phyloP scores from a whole-genome alignment of 2,113 vertebrate genomes.

The Semnopithecus entellus region DNA sequence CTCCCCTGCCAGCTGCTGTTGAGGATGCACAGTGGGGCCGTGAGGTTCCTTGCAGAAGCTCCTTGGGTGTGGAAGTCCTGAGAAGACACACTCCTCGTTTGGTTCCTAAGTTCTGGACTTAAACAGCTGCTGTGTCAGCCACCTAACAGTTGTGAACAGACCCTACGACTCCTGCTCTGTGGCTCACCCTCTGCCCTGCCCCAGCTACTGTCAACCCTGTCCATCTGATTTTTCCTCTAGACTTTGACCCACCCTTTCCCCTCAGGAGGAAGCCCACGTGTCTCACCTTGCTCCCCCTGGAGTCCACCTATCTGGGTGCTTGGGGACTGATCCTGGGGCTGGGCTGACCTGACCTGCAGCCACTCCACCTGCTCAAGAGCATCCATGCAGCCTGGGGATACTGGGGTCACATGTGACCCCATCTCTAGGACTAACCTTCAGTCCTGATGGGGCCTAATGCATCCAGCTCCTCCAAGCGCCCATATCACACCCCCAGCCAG shows the following conservation, averaged over 20 bases:
- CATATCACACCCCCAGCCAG: rapidly evolving
- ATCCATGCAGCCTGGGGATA: not conserved
- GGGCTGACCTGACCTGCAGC: not conserved
- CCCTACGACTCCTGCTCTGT: not conserved
- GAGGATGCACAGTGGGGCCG: not conserved
- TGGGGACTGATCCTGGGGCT: not conserved
- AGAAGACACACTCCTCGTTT: not conserved
- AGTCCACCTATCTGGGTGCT: not conserved
- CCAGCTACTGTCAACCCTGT: rapidly evolving
- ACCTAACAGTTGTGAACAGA: not conserved
- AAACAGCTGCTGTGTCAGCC: not conserved
- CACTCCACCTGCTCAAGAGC: not conserved
- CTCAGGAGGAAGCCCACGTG: too few relatives aligned
- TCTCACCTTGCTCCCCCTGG: not conserved
- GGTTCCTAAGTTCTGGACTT: not conserved
- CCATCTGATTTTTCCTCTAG: not conserved
- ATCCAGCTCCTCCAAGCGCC: rapidly evolving
- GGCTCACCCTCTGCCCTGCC: not conserved
- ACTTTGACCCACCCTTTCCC: not conserved
- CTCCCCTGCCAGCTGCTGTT: too few relatives aligned
- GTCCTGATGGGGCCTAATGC: too few relatives aligned
- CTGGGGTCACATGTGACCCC: not conserved
- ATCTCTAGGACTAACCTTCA: not conserved
- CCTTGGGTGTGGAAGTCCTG: not conserved
- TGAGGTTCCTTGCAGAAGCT: not conserved